phyloP scores from a whole-genome alignment of 2,797 vertebrate species.

The Acrossocheilus wenchowensis region DNA sequence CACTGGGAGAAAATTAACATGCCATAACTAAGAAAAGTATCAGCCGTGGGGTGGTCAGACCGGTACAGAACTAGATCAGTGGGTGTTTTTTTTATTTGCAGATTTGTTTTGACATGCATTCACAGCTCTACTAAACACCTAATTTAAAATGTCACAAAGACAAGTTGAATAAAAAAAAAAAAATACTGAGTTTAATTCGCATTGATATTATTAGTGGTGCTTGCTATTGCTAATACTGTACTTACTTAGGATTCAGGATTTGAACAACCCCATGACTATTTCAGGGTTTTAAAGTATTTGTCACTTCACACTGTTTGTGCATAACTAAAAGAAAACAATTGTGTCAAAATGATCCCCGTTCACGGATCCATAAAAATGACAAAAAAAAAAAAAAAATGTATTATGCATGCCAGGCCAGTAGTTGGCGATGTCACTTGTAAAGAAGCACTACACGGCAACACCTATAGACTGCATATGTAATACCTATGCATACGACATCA shows the following conservation, averaged over 20 bases:
- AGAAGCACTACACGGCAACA: too few species aligned
- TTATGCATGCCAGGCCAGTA: too few species aligned
- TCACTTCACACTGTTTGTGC: background rate
- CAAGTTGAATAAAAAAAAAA: background rate
- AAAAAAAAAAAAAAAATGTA: too few species aligned
- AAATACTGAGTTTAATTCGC: background rate
- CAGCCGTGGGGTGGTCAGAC: background rate
- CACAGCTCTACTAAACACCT: conserved; percentile 13
- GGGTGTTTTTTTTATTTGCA: background rate
- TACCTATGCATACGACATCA: too few species aligned
- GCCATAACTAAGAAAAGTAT: conserved; percentile 47
- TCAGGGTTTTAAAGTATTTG: background rate
- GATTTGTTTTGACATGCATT: conserved; percentile 10
- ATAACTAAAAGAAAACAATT: background rate
- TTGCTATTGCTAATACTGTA: background rate
- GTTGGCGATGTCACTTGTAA: too few species aligned
- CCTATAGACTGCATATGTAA: too few species aligned
- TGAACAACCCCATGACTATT: background rate
- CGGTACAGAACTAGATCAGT: background rate
- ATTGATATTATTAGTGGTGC: background rate
- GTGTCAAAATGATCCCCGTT: too few species aligned
- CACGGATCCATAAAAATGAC: too few species aligned
- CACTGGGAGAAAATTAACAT: conserved; percentile 47
- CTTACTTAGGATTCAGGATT: background rate
- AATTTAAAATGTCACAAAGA: conserved; percentile 9